Percentiles rank a stretch among this genome's conserved stretches.
Conservation (phyloP, 2,888 invertebrate species). For the Metallyticus violacea region DNA sequence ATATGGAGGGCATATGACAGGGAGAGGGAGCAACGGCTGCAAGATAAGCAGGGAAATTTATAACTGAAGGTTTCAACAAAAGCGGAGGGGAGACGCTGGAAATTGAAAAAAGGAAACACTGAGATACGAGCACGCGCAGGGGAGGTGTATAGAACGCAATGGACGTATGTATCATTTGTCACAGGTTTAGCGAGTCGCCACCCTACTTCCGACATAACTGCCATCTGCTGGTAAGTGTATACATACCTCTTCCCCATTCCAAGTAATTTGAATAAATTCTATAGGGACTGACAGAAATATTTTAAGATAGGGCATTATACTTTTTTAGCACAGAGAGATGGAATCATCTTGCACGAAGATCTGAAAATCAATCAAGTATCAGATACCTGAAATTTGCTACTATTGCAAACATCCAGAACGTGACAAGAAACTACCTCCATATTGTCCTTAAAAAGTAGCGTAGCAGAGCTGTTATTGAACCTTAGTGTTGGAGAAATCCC, state of each 20-base stretch:
- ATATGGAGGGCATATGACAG: neutral
- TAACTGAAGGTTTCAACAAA: neutral
- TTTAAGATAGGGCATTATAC: neutral
- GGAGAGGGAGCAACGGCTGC: neutral
- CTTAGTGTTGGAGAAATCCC: too few relatives aligned
- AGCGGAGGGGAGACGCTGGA: neutral
- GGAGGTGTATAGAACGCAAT: neutral
- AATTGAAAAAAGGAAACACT: neutral
- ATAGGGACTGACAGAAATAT: neutral
- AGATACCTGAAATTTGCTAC: too few relatives aligned
- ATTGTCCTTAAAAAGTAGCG: too few relatives aligned
- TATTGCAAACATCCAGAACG: too few relatives aligned
- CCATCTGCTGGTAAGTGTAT: neutral
- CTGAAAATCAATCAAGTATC: too few relatives aligned
- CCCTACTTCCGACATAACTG: neutral
- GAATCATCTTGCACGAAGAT: too few relatives aligned
- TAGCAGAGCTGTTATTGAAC: too few relatives aligned
- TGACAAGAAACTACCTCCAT: too few relatives aligned
- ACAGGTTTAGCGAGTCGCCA: neutral
- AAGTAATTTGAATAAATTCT: neutral
- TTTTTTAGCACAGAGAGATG: too few relatives aligned
- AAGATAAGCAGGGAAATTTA: neutral
- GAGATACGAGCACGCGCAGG: neutral
- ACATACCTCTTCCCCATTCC: neutral
- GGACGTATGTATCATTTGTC: neutral